These are phyloP conservation scores for Podarcis raffonei DNA, from an alignment of 2,113 vertebrate species.

Conservation along the genomic window DNA sequence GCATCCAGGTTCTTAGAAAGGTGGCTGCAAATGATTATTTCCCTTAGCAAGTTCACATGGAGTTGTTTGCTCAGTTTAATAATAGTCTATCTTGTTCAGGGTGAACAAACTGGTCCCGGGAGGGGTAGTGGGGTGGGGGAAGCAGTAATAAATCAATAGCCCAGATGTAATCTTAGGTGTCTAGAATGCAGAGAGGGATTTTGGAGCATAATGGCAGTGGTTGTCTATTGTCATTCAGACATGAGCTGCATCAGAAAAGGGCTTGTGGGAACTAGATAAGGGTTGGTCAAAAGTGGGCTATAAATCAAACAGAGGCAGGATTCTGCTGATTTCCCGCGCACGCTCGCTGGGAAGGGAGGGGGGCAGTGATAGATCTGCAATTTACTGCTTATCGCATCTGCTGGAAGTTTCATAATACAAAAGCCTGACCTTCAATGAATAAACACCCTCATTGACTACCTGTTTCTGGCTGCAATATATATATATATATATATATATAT, in stretches of 20 bases:
- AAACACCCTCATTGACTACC: constrained; percentile 77
- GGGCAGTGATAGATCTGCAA: constrained; percentile 85
- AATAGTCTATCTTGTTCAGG: constrained; percentile 81
- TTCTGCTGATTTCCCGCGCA: constrained; percentile 86
- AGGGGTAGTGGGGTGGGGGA: constrained; percentile 65
- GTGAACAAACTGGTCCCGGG: constrained; percentile 82
- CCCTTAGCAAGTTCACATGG: constrained; percentile 79
- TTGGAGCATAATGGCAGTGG: constrained; percentile 89
- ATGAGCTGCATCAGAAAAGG: constrained; percentile 87
- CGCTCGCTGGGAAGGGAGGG: constrained; percentile 50
- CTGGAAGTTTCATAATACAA: constrained; percentile 88
- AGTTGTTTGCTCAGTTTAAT: constrained; percentile 82
- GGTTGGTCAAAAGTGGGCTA: constrained; percentile 88
- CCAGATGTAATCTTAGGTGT: constrained; percentile 96
- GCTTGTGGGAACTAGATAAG: constrained; percentile 97
- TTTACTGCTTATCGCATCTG: constrained; percentile 91
- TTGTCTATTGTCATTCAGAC: constrained; percentile 97
- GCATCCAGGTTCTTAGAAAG: constrained; percentile 67
- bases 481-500: not conserved
- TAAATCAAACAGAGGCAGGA: constrained; percentile 90
- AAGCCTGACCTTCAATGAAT: constrained; percentile 88
- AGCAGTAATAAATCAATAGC: constrained; percentile 93
- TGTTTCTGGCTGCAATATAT: constrained; percentile 69
- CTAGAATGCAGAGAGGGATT: constrained; percentile 92
- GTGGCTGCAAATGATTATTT: constrained; percentile 78